Evolutionary conservation across 2,888 invertebrate species (phyloP).

Genomic region (Idaea dimidiata): DNA sequence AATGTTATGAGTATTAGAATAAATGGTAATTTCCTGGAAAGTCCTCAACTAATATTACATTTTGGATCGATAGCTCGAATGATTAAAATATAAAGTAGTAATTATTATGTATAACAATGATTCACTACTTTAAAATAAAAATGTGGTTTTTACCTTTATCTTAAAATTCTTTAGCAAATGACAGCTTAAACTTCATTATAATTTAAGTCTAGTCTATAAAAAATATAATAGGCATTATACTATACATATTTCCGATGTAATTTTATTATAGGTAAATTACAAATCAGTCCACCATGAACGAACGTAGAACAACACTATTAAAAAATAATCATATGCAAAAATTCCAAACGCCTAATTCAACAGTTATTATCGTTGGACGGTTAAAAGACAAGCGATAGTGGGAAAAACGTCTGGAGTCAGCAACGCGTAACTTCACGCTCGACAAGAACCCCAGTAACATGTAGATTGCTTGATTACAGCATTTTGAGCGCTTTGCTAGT

Average conservation of each 20-base stretch:
- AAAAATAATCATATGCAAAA: slow-evolving; percentile 21
- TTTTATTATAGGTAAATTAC: neutral
- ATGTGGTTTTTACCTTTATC: too few relatives aligned
- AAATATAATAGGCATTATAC: neutral
- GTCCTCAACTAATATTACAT: too few relatives aligned
- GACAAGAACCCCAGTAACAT: slow-evolving; percentile 54
- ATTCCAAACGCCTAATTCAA: slow-evolving; percentile 20
- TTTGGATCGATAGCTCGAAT: too few relatives aligned
- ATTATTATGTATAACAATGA: too few relatives aligned
- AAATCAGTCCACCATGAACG: slow-evolving; percentile 16
- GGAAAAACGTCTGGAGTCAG: slow-evolving; percentile 63
- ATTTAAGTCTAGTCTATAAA: neutral
- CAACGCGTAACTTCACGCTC: slow-evolving; percentile 74
- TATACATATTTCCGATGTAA: neutral
- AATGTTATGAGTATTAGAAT: too few relatives aligned
- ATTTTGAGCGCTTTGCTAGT: slow-evolving; percentile 53
- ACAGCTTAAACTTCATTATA: too few relatives aligned
- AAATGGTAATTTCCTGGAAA: too few relatives aligned
- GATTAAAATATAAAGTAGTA: too few relatives aligned
- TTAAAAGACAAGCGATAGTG: slow-evolving; percentile 55
- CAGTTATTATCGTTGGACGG: slow-evolving; percentile 39
- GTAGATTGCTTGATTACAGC: slow-evolving; percentile 67
- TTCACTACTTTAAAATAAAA: too few relatives aligned
- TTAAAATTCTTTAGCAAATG: too few relatives aligned
- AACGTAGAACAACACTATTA: slow-evolving; percentile 19